A percentile compares a stretch with the other conserved stretches of the same genome.
Conservation (phyloP, 1,140 invertebrate species). For the Drosophila guanche region DNA sequence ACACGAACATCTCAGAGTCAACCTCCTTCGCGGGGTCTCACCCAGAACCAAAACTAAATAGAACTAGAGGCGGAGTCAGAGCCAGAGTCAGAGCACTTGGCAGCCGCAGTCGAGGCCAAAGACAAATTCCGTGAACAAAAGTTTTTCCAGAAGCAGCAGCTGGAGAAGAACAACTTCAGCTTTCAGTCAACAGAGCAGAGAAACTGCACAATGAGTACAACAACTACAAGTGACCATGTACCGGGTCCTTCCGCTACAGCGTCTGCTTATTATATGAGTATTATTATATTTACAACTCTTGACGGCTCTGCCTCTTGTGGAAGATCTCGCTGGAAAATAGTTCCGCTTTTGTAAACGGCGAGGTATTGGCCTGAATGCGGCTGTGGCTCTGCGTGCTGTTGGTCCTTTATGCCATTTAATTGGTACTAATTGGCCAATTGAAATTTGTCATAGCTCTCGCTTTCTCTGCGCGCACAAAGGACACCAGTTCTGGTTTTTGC, state of each 20-base stretch:
- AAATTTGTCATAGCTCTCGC: conserved; percentile 39
- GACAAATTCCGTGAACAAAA: conserved; percentile 33
- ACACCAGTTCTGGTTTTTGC: conserved; percentile 6
- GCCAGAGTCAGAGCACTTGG: conserved; percentile 33
- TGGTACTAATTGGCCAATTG: conserved; percentile 70
- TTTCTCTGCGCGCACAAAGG: not conserved
- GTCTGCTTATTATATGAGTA: conserved; percentile 27
- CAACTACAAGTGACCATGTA: conserved; percentile 19
- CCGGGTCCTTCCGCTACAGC: conserved; percentile 5
- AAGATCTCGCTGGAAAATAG: conserved; percentile 24
- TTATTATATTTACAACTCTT: conserved; percentile 44
- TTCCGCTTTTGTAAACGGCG: conserved; percentile 29
- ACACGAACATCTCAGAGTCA: conserved; percentile 30
- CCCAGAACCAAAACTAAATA: too few relatives aligned
- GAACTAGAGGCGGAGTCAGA: conserved; percentile 1
- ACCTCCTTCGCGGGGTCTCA: too few relatives aligned
- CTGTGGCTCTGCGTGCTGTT: conserved; percentile 8
- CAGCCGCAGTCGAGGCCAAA: conserved; percentile 18
- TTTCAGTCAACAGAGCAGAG: not conserved
- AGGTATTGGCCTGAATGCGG: not conserved
- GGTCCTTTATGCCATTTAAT: conserved; percentile 49
- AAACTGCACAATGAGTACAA: too few relatives aligned
- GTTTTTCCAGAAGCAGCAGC: conserved; percentile 21
- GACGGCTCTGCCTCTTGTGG: conserved; percentile 27
- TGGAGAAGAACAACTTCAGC: conserved; percentile 12